Evolutionary conservation across 2,888 invertebrate species (phyloP).

Genomic region (Diarsia rubi): DNA sequence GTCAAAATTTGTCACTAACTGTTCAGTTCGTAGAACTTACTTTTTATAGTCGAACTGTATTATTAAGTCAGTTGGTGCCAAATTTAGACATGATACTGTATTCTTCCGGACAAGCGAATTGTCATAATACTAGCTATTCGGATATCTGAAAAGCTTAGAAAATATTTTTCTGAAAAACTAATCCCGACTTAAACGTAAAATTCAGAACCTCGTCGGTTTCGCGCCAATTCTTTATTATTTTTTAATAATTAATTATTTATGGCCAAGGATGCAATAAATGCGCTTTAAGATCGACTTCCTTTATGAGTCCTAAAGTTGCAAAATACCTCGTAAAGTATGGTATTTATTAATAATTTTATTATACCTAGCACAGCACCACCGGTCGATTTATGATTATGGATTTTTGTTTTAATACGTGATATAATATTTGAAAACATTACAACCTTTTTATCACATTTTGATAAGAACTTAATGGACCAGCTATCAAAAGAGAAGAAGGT

Average conservation of each 20-base stretch:
- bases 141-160: neutral
- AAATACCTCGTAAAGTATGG: constrained; percentile 40
- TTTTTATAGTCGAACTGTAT: no score
- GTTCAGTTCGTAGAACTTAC: no score
- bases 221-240: constrained; percentile 8
- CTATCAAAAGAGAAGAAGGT: neutral
- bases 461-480: neutral
- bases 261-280: constrained; percentile 27
- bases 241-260: constrained; percentile 38
- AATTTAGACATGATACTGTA: no score
- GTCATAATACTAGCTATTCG: neutral
- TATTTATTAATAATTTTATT: constrained; percentile 34
- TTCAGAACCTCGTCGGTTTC: neutral
- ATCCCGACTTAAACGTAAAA: neutral
- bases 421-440: neutral
- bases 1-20: no score
- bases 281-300: constrained; percentile 39
- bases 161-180: neutral
- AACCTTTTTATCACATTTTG: neutral
- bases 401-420: constrained; percentile 12
- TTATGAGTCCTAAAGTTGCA: constrained; percentile 39
- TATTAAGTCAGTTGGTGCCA: no score
- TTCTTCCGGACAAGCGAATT: no score
- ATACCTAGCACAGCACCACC: constrained; percentile 19
- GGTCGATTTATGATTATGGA: constrained; percentile 29